Conservation (phyloP, 1,140 invertebrate species). For the Achatina immaculata region DNA sequence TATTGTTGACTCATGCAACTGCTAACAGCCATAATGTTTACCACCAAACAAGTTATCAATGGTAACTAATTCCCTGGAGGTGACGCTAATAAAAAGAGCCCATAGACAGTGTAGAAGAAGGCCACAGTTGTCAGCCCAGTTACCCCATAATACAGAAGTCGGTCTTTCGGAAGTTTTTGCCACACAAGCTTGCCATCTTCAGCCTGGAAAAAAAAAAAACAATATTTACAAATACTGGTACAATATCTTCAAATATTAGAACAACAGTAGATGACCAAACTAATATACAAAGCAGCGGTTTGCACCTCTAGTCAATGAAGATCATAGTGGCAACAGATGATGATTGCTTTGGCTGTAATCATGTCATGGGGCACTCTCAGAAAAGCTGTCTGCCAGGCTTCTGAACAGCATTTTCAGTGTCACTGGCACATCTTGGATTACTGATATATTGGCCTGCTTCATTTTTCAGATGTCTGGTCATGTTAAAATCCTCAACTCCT, state of each 20-base stretch:
- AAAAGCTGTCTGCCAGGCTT: no score
- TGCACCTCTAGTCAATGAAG: neutral
- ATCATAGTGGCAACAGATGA: neutral
- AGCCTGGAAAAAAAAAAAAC: slow-evolving; percentile 9
- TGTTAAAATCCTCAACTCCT: no score
- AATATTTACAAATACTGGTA: neutral
- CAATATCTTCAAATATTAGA: neutral
- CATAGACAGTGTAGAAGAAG: neutral
- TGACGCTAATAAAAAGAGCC: neutral
- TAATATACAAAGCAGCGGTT: neutral
- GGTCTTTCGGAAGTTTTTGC: slow-evolving; percentile 29
- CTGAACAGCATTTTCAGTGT: no score
- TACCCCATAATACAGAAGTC: slow-evolving; percentile 2
- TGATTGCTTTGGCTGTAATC: no score
- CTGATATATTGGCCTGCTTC: no score
- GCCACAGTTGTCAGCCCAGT: slow-evolving; percentile 1
- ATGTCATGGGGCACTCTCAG: neutral
- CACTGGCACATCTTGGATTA: no score
- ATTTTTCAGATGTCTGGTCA: no score
- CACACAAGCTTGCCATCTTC: slow-evolving; percentile 30
- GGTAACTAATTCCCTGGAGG: slow-evolving; percentile 27
- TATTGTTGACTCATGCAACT: no score
- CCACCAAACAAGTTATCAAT: no score
- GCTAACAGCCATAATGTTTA: no score
- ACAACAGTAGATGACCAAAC: neutral